These are phyloP conservation scores for Triplophysa bombifrons DNA, from an alignment of 2,797 vertebrate species.

Conservation along the genomic window DNA sequence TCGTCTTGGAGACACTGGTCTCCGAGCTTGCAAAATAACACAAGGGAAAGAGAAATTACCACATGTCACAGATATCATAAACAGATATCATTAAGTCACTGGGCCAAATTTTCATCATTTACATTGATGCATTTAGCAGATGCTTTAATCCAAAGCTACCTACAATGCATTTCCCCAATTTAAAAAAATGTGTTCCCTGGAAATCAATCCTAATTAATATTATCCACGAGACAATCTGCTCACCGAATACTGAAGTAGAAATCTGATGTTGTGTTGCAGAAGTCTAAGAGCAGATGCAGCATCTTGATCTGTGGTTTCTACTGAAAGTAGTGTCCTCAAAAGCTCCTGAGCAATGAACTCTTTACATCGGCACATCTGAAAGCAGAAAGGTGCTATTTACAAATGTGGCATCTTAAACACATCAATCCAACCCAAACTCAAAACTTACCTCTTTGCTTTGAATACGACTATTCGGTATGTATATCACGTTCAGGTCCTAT, in stretches of 20 bases:
- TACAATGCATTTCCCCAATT: background rate
- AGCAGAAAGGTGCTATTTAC: background rate
- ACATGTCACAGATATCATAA: background rate
- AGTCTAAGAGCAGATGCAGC: background rate
- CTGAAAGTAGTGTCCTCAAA: slow-evolving; percentile 22
- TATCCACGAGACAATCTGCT: background rate
- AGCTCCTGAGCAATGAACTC: slow-evolving; percentile 29
- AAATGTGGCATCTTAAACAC: background rate
- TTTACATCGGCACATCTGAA: slow-evolving; percentile 51
- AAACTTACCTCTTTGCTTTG: slow-evolving; percentile 30
- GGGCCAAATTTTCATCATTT: background rate
- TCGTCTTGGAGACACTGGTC: slow-evolving; percentile 40
- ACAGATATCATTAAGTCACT: background rate
- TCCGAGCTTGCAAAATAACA: slow-evolving; percentile 25
- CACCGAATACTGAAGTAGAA: slow-evolving; percentile 25
- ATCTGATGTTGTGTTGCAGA: slow-evolving; percentile 42
- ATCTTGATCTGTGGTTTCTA: slow-evolving; percentile 15
- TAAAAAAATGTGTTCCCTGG: background rate
- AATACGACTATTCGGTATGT: slow-evolving; percentile 23
- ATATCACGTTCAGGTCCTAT: slow-evolving; percentile 2
- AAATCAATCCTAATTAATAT: background rate
- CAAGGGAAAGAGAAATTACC: background rate
- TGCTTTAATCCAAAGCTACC: background rate
- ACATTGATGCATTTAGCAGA: too few relatives aligned
- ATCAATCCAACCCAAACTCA: background rate